Conservation (phyloP, 2,797 vertebrate genomes). For the Cossypha heuglini region DNA sequence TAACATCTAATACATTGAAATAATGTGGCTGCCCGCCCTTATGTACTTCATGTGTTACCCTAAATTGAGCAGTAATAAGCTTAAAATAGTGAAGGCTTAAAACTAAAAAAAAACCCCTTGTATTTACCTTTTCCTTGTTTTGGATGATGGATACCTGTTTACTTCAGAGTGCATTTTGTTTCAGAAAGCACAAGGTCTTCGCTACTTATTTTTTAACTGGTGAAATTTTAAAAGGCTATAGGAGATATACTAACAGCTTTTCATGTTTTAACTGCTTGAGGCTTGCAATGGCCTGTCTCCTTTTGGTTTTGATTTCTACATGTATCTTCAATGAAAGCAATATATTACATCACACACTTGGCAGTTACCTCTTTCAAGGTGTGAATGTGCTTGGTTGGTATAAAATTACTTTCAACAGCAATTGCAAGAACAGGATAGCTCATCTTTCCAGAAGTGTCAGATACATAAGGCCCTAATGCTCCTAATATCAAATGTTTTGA, state of each 20-base stretch:
- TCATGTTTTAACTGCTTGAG: not conserved
- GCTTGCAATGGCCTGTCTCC: not conserved
- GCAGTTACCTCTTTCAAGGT: not conserved
- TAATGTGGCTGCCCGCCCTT: rapidly evolving
- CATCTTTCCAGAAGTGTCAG: not conserved
- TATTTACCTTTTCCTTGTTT: not conserved
- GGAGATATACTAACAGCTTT: not conserved
- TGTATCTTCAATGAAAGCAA: not conserved
- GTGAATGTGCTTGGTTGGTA: not conserved
- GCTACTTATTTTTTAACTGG: not conserved
- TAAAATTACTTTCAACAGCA: not conserved
- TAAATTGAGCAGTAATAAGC: not conserved
- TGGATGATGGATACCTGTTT: not conserved
- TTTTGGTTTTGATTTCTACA: not conserved
- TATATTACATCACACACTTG: not conserved
- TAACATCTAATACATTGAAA: not conserved
- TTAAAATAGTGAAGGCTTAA: not conserved
- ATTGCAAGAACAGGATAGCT: not conserved
- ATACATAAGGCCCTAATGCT: not conserved
- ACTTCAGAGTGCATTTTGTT: not conserved
- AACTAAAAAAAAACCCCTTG: not conserved
- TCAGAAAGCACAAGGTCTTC: not conserved
- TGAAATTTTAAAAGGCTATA: not conserved
- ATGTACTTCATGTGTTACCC: not conserved
- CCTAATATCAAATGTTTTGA: not conserved